phyloP scores from a whole-genome alignment of 2,888 invertebrate genomes.

The Sepiola atlantica region DNA sequence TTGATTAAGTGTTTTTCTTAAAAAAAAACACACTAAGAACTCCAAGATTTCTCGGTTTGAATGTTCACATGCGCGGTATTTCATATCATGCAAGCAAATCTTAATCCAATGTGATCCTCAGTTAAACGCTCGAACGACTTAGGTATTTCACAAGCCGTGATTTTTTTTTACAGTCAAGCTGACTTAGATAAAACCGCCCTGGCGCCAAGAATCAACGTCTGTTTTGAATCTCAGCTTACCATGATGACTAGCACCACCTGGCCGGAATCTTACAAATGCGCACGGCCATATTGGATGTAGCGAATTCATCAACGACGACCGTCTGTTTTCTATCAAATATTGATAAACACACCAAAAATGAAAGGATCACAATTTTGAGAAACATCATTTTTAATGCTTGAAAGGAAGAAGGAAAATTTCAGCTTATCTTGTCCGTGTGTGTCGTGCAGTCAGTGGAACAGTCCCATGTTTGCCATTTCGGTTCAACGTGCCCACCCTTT shows the following conservation, averaged over 20 bases:
- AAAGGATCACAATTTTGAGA: neutral
- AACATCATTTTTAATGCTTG: neutral
- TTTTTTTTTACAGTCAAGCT: neutral
- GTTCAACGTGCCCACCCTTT: no score
- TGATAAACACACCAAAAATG: neutral
- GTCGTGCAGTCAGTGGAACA: no score
- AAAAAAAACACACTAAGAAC: neutral
- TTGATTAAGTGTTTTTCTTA: neutral
- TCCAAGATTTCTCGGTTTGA: neutral
- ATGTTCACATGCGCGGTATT: neutral
- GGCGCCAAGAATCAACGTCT: neutral
- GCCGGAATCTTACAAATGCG: neutral
- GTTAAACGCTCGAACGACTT: neutral
- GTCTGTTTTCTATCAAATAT: neutral
- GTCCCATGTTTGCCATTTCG: no score
- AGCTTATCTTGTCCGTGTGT: no score
- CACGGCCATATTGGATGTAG: neutral
- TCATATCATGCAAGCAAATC: neutral
- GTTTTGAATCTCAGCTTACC: neutral
- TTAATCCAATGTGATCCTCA: neutral
- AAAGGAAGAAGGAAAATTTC: no score
- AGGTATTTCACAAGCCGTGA: neutral
- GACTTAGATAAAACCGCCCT: neutral
- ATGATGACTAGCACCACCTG: neutral
- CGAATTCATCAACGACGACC: neutral